Conservation (phyloP, 1,140 invertebrate genomes). For the Homalodisca vitripennis region DNA sequence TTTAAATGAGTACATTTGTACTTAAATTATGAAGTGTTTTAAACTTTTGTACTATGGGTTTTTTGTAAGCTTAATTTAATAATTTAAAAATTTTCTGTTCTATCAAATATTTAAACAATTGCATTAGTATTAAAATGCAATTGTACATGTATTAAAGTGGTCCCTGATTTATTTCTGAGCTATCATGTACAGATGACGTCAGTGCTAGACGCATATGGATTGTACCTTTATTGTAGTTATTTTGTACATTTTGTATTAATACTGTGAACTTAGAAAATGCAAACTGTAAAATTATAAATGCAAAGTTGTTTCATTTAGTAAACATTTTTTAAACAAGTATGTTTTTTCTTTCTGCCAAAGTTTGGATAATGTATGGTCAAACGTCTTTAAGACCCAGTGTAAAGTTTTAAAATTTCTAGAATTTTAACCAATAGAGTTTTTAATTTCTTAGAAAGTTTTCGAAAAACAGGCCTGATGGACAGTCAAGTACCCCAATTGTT, state of each 20-base stretch:
- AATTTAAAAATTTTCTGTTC: background rate
- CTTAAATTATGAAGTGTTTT: slow-evolving; percentile 9
- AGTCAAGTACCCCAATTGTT: too few relatives aligned
- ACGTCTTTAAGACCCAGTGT: too few relatives aligned
- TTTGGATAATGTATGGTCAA: too few relatives aligned
- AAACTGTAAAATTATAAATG: slow-evolving; percentile 16
- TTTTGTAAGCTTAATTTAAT: background rate
- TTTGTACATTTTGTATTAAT: slow-evolving; percentile 18
- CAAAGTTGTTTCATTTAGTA: slow-evolving; percentile 16
- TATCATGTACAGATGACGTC: background rate
- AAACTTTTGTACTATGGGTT: background rate
- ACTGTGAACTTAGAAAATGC: slow-evolving; percentile 13
- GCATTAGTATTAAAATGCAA: too few relatives aligned
- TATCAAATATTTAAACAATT: background rate
- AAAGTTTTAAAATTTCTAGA: too few relatives aligned
- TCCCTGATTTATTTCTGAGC: background rate
- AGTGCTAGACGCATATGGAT: background rate
- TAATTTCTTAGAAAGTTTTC: too few relatives aligned
- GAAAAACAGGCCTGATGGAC: too few relatives aligned
- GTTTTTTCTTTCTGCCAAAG: too few relatives aligned
- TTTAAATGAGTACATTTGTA: slow-evolving; percentile 9
- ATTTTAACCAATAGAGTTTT: too few relatives aligned
- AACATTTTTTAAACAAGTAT: slow-evolving; percentile 18
- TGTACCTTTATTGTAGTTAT: slow-evolving; percentile 14
- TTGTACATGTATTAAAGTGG: background rate